Conservation (phyloP, 2,113 vertebrate species). For the Tamias sibiricus region DNA sequence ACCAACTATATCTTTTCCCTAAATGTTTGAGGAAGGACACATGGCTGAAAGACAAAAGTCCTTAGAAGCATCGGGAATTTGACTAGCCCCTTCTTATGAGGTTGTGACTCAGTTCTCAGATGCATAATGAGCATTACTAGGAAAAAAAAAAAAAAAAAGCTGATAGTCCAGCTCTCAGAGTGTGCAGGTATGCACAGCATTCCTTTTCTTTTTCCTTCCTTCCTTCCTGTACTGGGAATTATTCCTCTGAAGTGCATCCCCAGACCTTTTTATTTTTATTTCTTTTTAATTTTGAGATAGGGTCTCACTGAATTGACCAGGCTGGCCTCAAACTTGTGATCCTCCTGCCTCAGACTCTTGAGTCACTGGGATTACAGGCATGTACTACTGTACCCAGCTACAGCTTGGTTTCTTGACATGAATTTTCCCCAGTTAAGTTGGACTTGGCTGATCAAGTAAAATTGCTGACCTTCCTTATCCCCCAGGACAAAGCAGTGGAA, state of each 20-base stretch:
- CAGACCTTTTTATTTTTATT: too few species aligned
- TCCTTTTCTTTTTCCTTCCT: too few species aligned
- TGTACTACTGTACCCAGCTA: too few species aligned
- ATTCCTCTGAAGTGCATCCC: too few species aligned
- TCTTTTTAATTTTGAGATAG: too few species aligned
- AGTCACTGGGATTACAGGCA: too few species aligned
- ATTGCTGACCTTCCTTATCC: not conserved
- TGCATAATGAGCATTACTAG: not conserved
- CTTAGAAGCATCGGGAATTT: not conserved
- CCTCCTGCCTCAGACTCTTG: too few species aligned
- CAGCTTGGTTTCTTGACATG: not conserved
- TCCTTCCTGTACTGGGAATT: too few species aligned
- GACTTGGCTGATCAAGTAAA: conserved; percentile 22
- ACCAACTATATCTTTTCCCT: conserved; percentile 56
- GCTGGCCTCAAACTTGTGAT: too few species aligned
- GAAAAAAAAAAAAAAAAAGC: not conserved
- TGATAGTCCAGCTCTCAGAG: not conserved
- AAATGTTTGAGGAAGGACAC: conserved; percentile 66
- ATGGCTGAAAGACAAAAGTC: not conserved
- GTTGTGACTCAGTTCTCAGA: not conserved
- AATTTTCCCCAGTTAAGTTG: conserved; percentile 3
- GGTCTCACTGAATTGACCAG: too few species aligned
- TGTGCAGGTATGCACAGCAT: too few species aligned
- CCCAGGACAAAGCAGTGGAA: not conserved
- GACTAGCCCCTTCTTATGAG: not conserved